Percentiles rank a stretch among this genome's conserved stretches.
phyloP scores from a whole-genome alignment of 2,888 invertebrate genomes.

The Lasioglossum marginatum region DNA sequence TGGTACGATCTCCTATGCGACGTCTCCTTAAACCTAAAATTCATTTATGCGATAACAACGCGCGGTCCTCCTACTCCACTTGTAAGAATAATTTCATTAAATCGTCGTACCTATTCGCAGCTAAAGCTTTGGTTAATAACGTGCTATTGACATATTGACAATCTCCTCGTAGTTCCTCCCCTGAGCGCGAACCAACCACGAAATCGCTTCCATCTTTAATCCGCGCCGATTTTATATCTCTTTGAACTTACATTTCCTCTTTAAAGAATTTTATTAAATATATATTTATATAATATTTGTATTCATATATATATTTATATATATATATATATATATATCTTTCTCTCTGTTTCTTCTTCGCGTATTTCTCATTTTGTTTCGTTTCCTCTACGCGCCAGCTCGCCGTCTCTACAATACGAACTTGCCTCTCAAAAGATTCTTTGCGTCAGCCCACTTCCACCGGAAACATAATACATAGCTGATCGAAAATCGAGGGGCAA shows the following conservation, averaged over 20 bases:
- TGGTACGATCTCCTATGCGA: constrained; percentile 36
- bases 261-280: constrained; percentile 64
- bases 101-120: constrained; percentile 53
- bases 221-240: constrained; percentile 55
- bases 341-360: constrained; percentile 46
- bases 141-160: constrained; percentile 66
- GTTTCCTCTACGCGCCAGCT: constrained; percentile 29
- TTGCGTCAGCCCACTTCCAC: constrained; percentile 28
- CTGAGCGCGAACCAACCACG: constrained; percentile 46
- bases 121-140: constrained; percentile 72
- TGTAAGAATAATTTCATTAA: constrained; percentile 72
- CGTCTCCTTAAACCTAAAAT: constrained; percentile 56
- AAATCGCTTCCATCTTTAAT: constrained; percentile 43
- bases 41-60: constrained; percentile 52
- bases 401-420: constrained; percentile 45
- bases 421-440: constrained; percentile 64
- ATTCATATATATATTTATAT: constrained; percentile 51
- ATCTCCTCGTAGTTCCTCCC: constrained; percentile 47
- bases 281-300: constrained; percentile 59
- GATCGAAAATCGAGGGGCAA: constrained; percentile 25
- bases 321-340: constrained; percentile 51
- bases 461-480: constrained; percentile 52
- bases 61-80: constrained; percentile 20
- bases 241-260: constrained; percentile 58
- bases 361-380: constrained; percentile 32